These are phyloP conservation scores for Mugil cephalus DNA, from an alignment of 2,113 vertebrate genomes.

Conservation along the genomic window DNA sequence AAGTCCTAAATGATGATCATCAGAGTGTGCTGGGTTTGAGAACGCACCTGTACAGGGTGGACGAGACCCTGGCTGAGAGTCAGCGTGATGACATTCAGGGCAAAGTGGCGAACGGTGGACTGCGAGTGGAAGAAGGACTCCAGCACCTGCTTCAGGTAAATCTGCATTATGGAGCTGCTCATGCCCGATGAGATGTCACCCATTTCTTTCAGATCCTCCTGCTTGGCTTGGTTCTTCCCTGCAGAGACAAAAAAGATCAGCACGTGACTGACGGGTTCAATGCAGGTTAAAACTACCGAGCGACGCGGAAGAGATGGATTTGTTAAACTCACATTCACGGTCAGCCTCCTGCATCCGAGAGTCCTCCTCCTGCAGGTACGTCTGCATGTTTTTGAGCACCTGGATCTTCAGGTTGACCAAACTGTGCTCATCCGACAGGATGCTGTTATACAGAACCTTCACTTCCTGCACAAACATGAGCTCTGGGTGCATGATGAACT, in stretches of 20 bases:
- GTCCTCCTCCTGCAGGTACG: conserved; percentile 97
- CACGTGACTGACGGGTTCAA: no score
- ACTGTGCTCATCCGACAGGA: conserved; percentile 90
- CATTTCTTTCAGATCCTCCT: conserved; percentile 99
- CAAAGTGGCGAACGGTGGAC: conserved; percentile 95
- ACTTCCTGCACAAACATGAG: conserved; percentile 98
- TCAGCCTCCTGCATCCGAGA: conserved; percentile 98
- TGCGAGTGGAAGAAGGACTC: conserved; percentile 97
- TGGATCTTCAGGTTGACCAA: conserved; percentile 95
- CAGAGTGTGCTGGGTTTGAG: neutral
- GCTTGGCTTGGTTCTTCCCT: conserved; percentile 97
- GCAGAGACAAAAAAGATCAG: conserved; percentile 20
- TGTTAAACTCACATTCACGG: conserved; percentile 92
- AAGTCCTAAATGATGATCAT: neutral
- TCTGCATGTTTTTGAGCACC: conserved; percentile 98
- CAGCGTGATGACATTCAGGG: conserved; percentile 95
- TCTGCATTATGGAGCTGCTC: conserved; percentile 99
- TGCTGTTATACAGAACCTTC: conserved; percentile 95
- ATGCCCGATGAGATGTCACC: conserved; percentile 99
- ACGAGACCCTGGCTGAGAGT: conserved; percentile 97
- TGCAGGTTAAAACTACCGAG: no score
- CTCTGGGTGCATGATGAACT: conserved; percentile 96
- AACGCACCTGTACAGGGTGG: conserved; percentile 95
- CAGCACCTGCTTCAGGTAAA: conserved; percentile 99
- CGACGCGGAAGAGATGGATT: neutral